Evolutionary conservation across 2,888 invertebrate species (phyloP), one percentile per base, ranked within the genome.

Genomic region (Polydrusus pterygomalis): DNA sequence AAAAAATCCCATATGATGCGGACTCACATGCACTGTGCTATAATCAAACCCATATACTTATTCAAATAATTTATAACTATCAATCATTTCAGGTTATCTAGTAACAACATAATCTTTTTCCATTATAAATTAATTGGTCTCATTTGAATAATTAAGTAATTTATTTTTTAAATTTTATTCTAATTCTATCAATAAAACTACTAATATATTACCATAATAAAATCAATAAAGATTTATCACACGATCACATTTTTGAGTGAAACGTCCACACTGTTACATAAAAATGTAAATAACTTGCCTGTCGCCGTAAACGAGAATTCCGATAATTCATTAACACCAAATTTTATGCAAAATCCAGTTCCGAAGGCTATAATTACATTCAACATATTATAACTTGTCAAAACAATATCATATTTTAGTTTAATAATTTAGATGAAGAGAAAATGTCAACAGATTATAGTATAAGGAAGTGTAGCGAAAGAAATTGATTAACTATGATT

Each of bases 231-330:
- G 25, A 56, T 56, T 56, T 34, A 34, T 56, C 54, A 34, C 6
- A 56, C 43, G n/a, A 6, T 40, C 9, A 40, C 13, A 11, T 40
- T 40, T n/a, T 47, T 15, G n/a, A n/a, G 45, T n/a, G 6, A 51
- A 51, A 30, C 18, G 25, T 9, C 13, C 25, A 25, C 30, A 3
- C 25, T 54, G 15, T 67, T 67, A 67, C 7, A 38, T 67, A 54
- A 67, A 67, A 54, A 67, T 67, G 67, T 38, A 67, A 67, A 67
- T 54, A 51, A 54, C 54, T 38, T 30, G 49, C 38, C 2, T 20
- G 13, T 8, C n/a, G 15, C n/a, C 56, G 2, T 56, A 30, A 13
- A 56, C 2, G 10, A 6, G 20, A 20, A 18, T 51, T 51, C 17
- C 20, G 11, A 11, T 51, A 51, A 51, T 51, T 51, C 20, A 20